phyloP scores from a whole-genome alignment of 2,113 vertebrate genomes.

The Trichechus manatus region DNA sequence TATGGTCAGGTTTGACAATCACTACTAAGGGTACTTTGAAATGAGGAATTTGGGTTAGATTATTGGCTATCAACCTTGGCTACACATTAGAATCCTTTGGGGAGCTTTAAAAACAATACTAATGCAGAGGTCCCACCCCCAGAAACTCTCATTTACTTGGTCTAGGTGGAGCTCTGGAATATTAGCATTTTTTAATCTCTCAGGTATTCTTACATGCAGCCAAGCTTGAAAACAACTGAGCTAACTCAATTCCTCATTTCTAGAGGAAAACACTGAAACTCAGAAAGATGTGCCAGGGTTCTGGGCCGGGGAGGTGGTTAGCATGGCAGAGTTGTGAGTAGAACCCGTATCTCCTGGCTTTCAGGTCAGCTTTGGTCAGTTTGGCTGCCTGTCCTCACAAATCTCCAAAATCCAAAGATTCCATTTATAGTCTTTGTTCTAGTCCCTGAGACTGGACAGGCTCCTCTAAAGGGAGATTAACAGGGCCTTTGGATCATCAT shows the following conservation, averaged over 20 bases:
- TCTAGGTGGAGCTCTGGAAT: not conserved
- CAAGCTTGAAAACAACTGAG: not conserved
- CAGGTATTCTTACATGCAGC: not conserved
- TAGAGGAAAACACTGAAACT: not conserved
- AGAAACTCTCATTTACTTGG: not conserved
- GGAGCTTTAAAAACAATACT: not conserved
- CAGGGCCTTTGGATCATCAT: not conserved
- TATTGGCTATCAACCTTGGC: not conserved
- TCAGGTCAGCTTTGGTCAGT: not conserved
- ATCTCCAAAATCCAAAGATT: not conserved
- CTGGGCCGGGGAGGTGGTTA: fast-evolving
- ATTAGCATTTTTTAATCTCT: not conserved
- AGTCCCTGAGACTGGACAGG: not conserved
- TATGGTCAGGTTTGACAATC: not conserved
- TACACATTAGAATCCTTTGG: not conserved
- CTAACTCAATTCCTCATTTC: not conserved
- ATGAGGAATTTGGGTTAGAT: not conserved
- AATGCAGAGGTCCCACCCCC: not conserved
- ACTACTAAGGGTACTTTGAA: not conserved
- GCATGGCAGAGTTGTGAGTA: not conserved
- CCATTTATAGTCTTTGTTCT: not conserved
- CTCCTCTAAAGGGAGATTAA: not conserved
- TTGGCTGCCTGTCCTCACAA: not conserved
- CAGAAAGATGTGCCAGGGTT: not conserved
- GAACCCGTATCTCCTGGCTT: not conserved